Conservation (phyloP, 1,140 invertebrate genomes). For the Macrostomum lignano region DNA sequence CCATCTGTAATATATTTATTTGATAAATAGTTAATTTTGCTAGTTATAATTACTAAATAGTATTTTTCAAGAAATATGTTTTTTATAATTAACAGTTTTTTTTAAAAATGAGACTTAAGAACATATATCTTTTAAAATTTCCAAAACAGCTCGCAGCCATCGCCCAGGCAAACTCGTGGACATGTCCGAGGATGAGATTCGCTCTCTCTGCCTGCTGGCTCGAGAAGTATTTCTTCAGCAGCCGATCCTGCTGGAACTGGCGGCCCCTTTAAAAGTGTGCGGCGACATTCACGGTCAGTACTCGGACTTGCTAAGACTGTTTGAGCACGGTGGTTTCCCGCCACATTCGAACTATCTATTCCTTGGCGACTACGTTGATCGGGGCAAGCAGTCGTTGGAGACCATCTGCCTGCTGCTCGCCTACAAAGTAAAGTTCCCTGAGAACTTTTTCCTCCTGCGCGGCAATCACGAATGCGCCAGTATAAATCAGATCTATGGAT, state of each 20-base stretch:
- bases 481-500: conserved; percentile 36
- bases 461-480: conserved; percentile 41
- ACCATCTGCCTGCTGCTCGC: conserved; percentile 45
- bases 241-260: conserved; percentile 37
- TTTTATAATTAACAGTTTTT: too few relatives aligned
- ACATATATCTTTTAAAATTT: too few relatives aligned
- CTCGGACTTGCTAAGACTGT: conserved; percentile 78
- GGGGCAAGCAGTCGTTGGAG: conserved; percentile 35
- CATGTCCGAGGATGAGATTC: conserved; percentile 66
- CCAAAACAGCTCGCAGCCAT: conserved; percentile 67
- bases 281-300: conserved; percentile 84
- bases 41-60: too few relatives aligned
- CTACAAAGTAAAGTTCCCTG: conserved; percentile 87
- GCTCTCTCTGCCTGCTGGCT: conserved; percentile 60
- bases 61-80: too few relatives aligned
- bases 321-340: conserved; percentile 98
- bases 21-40: too few relatives aligned
- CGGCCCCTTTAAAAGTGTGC: conserved; percentile 39
- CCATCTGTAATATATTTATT: too few relatives aligned
- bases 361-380: conserved; percentile 40
- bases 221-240: conserved; percentile 39
- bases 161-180: conserved; percentile 69
- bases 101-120: too few relatives aligned
- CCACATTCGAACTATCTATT: conserved; percentile 99
- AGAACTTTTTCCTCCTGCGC: conserved; percentile 58